phyloP scores from a whole-genome alignment of 2,888 invertebrate genomes.

The Phengaris alcon region DNA sequence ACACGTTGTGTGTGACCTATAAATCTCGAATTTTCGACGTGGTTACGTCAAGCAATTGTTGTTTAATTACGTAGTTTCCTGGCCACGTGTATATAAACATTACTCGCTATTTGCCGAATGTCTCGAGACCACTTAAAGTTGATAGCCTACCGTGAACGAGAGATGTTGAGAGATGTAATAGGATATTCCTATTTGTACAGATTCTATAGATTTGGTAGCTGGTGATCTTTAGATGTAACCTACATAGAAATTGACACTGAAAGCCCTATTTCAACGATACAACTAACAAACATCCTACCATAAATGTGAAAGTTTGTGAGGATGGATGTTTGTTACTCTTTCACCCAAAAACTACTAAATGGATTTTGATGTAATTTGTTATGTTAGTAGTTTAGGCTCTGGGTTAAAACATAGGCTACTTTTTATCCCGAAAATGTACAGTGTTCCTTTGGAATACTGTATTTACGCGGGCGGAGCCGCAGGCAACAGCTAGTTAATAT shows the following conservation, averaged over 20 bases:
- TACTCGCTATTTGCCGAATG: slow-evolving; percentile 21
- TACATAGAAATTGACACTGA: neutral
- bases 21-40: slow-evolving; percentile 9
- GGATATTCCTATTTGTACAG: slow-evolving; percentile 6
- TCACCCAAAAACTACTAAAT: too few relatives aligned
- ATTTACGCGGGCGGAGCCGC: too few relatives aligned
- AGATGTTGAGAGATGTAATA: neutral
- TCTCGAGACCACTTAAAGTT: slow-evolving; percentile 14
- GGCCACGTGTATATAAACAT: slow-evolving; percentile 23
- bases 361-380: too few relatives aligned
- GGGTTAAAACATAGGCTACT: too few relatives aligned
- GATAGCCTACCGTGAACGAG: neutral
- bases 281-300: too few relatives aligned
- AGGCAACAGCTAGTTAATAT: too few relatives aligned
- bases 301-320: too few relatives aligned
- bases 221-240: neutral
- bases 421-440: too few relatives aligned
- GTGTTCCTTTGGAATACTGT: too few relatives aligned
- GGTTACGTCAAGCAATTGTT: slow-evolving; percentile 11
- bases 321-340: too few relatives aligned
- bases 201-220: neutral
- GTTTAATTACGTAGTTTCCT: slow-evolving; percentile 27
- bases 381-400: too few relatives aligned
- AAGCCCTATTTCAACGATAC: too few relatives aligned
- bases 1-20: neutral